These are phyloP conservation scores for Mactromeris polynyma DNA, from an alignment of 2,888 invertebrate species.

Conservation along the genomic window DNA sequence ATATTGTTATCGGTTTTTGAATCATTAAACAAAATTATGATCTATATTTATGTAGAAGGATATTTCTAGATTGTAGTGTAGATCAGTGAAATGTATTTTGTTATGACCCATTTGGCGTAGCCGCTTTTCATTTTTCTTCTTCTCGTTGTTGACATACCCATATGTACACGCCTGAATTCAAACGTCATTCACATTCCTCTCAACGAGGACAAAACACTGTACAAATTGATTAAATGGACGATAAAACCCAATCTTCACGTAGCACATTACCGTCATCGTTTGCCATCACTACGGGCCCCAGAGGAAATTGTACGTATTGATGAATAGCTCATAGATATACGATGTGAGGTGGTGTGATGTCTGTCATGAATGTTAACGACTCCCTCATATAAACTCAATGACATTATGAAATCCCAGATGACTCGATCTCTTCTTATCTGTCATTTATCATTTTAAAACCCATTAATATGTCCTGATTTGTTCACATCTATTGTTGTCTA, in stretches of 20 bases:
- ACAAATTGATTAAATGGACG: background rate
- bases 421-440: background rate
- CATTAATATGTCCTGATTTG: background rate
- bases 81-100: background rate
- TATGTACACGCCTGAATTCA: background rate
- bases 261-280: background rate
- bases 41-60: too few relatives aligned
- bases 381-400: background rate
- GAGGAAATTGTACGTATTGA: constrained; percentile 1
- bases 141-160: background rate
- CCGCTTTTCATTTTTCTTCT: background rate
- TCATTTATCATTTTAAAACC: background rate
- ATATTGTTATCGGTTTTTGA: too few relatives aligned
- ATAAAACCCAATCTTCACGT: background rate
- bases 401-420: background rate
- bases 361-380: background rate
- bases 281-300: background rate
- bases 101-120: background rate
- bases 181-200: background rate
- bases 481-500: background rate
- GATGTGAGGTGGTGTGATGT: background rate
- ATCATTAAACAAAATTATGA: too few relatives aligned
- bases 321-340: background rate
- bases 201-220: background rate
- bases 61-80: background rate